Conservation (phyloP, 1,140 invertebrate species). For the Apis mellifera region Amel_HAv3.1 CM009936.2:7769501-7770000, state of each 20-base stretch:
- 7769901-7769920: conserved; percentile 22
- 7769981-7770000: too few species aligned
- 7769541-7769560: neutral
- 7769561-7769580: conserved; percentile 1
- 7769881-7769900: conserved; percentile 20
- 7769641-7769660: neutral
- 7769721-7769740: conserved; percentile 41
- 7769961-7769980: conserved; percentile 12
- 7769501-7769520: neutral
- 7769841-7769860: conserved; percentile 19
- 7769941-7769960: conserved; percentile 28
- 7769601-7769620: conserved; percentile 57
- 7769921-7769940: neutral
- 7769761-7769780: conserved; percentile 6
- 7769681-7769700: neutral
- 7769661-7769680: neutral
- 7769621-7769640: conserved; percentile 48
- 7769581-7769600: conserved; percentile 55
- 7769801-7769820: neutral
- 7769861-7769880: conserved; percentile 39
- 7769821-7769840: conserved; percentile 6
- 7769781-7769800: conserved; percentile 24
- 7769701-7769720: conserved; percentile 20
- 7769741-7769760: conserved; percentile 22
- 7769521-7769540: neutral